Percentiles rank a stretch among this genome's conserved stretches.
These are phyloP conservation scores for Mantis religiosa DNA, from an alignment of 2,888 invertebrate genomes.

Conservation along the genomic window DNA sequence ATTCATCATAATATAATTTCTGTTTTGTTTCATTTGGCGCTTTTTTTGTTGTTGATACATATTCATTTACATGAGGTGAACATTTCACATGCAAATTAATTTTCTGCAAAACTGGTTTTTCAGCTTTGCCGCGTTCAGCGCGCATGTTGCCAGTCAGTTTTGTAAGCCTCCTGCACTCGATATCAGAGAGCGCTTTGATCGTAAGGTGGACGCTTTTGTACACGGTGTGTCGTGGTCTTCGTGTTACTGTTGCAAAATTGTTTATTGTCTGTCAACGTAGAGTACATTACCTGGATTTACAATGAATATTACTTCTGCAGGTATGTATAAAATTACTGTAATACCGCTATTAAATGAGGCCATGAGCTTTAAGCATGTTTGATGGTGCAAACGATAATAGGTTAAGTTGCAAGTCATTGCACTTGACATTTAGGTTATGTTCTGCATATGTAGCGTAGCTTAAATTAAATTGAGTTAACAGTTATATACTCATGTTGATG, in stretches of 20 bases:
- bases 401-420: slow-evolving; percentile 24
- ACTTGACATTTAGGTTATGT: slow-evolving; percentile 16
- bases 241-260: not conserved
- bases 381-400: not conserved
- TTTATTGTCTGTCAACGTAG: not conserved
- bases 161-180: not conserved
- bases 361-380: not conserved
- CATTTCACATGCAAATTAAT: no score
- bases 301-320: slow-evolving; percentile 48
- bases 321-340: slow-evolving; percentile 33
- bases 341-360: not conserved
- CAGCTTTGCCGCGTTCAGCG: no score
- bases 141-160: not conserved
- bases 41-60: no score
- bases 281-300: not conserved
- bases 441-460: not conserved
- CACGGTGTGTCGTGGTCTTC: not conserved
- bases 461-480: not conserved
- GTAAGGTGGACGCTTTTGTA: not conserved
- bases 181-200: not conserved
- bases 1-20: no score
- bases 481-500: not conserved
- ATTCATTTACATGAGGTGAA: no score
- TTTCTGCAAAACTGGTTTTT: no score
- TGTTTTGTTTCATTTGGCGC: no score